Evolutionary conservation across 2,888 invertebrate species (phyloP), one percentile per base, ranked within the genome.

Genomic region (Drosophila putrida): DNA sequence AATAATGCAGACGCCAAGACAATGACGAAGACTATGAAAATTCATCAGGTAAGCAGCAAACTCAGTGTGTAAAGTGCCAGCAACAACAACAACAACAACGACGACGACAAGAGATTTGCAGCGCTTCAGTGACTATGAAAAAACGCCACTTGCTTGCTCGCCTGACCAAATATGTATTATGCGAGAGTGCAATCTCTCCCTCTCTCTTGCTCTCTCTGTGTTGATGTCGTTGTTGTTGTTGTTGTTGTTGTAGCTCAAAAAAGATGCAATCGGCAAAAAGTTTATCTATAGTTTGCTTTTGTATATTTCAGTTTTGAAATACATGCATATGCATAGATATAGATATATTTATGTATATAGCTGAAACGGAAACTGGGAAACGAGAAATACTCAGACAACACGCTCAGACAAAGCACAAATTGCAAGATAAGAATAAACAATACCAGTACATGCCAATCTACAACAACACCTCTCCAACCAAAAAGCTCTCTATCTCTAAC

Each of bases 361-460:
- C 20, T 47, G 25, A 49, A 70, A 43, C 62, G 69, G 49, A 69
- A 63, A 68, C 70, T 55, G 76, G 63, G 13, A 77, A 77, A 60
- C 63, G 41, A 64, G n/a, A 73, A 75, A 75, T 69, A 73, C 64
- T 77, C 73, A 67, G 44, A 73, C 58, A 62, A 65, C 47, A 61
- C 60, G 27, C 51, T 60, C 36, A 44, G 35, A 39, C 46, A 57
- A 55, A 57, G 59, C 64, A 65, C 51, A 65, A 65, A 55, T 80
- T 60, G 57, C 51, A 38, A 69, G 47, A 70, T 70, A 65, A 73
- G 51, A 54, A 62, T 25, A 60, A 62, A 73, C 47, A 54, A 62
- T 25, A 60, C 59, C 47, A 58, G 71, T 74, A 71, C 54, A 82
- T 84, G 81, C 71, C 80, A 81, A 83, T 79, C 41, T 31, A 68